A percentile compares a stretch with the other conserved stretches of the same genome.
These are phyloP conservation scores for Catharus fuscescens DNA, from an alignment of 2,113 vertebrate species.

Conservation along the genomic window DNA sequence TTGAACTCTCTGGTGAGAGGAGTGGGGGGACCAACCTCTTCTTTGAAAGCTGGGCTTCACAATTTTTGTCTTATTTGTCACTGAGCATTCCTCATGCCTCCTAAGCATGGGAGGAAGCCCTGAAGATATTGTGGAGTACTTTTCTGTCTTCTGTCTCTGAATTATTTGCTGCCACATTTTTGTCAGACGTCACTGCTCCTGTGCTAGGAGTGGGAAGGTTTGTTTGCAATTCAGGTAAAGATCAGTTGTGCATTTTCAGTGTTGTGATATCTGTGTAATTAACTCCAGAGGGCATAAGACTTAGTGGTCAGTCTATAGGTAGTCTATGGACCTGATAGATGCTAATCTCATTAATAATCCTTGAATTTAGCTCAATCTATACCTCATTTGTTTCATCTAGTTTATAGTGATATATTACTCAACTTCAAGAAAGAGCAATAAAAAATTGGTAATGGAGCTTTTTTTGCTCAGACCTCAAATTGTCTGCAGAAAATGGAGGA, in stretches of 20 bases:
- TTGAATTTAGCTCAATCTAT: neutral
- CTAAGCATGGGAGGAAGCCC: neutral
- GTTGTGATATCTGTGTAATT: neutral
- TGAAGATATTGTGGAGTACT: neutral
- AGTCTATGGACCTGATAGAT: neutral
- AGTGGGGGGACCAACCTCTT: neutral
- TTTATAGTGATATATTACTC: neutral
- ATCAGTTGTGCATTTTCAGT: neutral
- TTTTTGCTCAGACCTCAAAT: neutral
- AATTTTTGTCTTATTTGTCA: neutral
- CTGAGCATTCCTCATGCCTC: neutral
- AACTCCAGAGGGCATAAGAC: neutral
- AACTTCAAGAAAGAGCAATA: neutral
- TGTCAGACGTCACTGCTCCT: neutral
- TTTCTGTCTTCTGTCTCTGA: neutral
- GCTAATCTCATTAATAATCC: slow-evolving; percentile 32
- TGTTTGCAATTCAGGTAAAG: neutral
- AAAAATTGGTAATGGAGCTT: neutral
- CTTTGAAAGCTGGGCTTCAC: neutral
- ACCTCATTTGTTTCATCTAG: neutral
- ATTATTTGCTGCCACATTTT: neutral
- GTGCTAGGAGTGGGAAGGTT: neutral
- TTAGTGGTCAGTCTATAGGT: slow-evolving; percentile 5
- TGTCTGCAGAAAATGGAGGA: neutral
- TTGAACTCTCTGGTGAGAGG: neutral